These are phyloP conservation scores for Beroe forskalii DNA, from an alignment of 37 sponge, comb jelly and placozoan species.

Conservation along the genomic window DNA sequence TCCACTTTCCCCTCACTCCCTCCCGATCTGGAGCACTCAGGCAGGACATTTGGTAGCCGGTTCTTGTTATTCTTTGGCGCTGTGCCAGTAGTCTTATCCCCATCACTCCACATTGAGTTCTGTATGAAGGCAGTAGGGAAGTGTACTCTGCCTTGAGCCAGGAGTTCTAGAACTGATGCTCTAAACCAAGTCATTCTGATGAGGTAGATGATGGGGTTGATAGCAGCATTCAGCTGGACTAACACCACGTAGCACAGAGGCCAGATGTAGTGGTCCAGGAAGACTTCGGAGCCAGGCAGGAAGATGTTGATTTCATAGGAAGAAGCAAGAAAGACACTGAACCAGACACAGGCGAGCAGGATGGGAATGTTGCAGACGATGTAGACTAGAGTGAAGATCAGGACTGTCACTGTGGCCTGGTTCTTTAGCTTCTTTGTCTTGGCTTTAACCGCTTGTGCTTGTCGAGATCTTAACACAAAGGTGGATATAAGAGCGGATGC, in stretches of 20 bases:
- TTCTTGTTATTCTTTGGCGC: neutral
- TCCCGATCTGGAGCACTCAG: too few species aligned
- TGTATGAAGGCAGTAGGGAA: neutral
- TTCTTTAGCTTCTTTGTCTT: neutral
- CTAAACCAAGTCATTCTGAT: slow-evolving; percentile 52
- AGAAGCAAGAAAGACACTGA: neutral
- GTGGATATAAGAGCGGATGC: slow-evolving; percentile 3
- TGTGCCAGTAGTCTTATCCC: neutral
- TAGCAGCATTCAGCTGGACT: slow-evolving; percentile 13
- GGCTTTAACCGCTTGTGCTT: neutral
- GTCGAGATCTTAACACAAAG: neutral
- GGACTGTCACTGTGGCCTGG: slow-evolving; percentile 37
- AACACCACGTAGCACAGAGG: slow-evolving; percentile 11
- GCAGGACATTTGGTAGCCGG: too few species aligned
- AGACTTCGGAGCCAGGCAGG: neutral
- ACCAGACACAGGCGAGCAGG: neutral
- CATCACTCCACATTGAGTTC: neutral
- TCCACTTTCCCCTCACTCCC: neutral
- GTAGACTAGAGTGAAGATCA: slow-evolving; percentile 39
- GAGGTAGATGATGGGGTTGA: slow-evolving; percentile 51
- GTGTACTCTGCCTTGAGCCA: neutral
- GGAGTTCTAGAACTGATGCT: neutral
- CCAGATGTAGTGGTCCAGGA: slow-evolving; percentile 49
- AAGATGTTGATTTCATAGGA: neutral
- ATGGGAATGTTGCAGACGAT: slow-evolving; percentile 48